These are phyloP conservation scores for Lepidothrix coronata DNA, from an alignment of 2,113 vertebrate species.

Conservation along the genomic window DNA sequence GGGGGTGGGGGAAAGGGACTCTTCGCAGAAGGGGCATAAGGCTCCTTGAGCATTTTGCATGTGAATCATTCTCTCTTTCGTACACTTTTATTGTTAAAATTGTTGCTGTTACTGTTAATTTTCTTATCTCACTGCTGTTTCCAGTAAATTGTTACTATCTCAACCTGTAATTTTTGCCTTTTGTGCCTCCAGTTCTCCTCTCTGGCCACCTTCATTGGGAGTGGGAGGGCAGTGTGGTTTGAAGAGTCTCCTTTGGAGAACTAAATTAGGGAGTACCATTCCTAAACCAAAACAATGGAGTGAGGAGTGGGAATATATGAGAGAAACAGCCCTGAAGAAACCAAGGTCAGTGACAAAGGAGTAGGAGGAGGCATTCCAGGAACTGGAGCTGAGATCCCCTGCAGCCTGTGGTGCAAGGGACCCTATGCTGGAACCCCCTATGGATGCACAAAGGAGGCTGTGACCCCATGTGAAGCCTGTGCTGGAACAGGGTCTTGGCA, in stretches of 20 bases:
- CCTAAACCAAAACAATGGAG: neutral
- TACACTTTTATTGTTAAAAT: neutral
- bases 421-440: accelerated
- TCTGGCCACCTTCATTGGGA: neutral
- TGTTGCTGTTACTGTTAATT: neutral
- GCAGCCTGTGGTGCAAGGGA: neutral
- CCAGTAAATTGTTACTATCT: neutral
- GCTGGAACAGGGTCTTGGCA: neutral
- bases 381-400: neutral
- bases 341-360: neutral
- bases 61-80: neutral
- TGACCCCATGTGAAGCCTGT: accelerated
- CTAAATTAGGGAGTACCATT: neutral
- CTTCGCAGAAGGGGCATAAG: neutral
- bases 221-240: neutral
- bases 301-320: neutral
- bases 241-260: neutral
- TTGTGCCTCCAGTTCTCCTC: neutral
- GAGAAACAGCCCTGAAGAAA: neutral
- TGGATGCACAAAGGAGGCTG: neutral
- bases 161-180: neutral
- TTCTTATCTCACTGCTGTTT: neutral
- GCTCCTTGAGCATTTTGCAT: neutral
- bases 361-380: neutral
- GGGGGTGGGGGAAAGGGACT: accelerated